Conservation (phyloP, 2,113 vertebrate species). For the Polyodon spathula region DNA sequence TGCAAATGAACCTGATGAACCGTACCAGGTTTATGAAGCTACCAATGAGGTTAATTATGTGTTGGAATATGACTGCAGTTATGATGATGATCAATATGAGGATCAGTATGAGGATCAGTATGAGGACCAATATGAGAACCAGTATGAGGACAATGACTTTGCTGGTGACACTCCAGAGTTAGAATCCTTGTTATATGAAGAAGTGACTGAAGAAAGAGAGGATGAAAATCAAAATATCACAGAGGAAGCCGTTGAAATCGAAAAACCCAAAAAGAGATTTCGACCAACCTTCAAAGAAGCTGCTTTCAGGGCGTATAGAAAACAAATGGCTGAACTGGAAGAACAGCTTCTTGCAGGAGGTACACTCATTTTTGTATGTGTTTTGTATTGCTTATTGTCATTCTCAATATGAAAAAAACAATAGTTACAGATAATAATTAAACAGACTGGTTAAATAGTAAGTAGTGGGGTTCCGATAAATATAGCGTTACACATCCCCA, state of each 20-base stretch:
- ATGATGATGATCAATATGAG: slow-evolving; percentile 50
- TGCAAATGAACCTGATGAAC: slow-evolving; percentile 65
- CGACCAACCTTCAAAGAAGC: slow-evolving; percentile 88
- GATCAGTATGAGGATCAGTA: slow-evolving; percentile 55
- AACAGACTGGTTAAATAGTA: too few species aligned
- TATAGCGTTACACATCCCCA: too few species aligned
- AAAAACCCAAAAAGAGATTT: slow-evolving; percentile 72
- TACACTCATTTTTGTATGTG: slow-evolving; percentile 56
- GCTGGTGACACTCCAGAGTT: slow-evolving; percentile 53
- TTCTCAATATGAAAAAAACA: too few species aligned
- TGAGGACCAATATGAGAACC: slow-evolving; percentile 49
- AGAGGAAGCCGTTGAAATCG: slow-evolving; percentile 50
- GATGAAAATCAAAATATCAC: slow-evolving; percentile 83
- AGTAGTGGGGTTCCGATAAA: too few species aligned
- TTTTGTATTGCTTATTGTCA: too few species aligned
- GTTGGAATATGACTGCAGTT: slow-evolving; percentile 58
- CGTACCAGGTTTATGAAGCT: slow-evolving; percentile 53
- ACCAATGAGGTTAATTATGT: slow-evolving; percentile 49
- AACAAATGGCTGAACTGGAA: slow-evolving; percentile 87
- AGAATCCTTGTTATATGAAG: slow-evolving; percentile 59
- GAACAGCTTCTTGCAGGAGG: slow-evolving; percentile 91
- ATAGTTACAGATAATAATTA: too few species aligned
- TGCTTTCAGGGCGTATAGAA: slow-evolving; percentile 83
- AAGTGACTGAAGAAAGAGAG: slow-evolving; percentile 55
- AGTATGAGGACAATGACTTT: slow-evolving; percentile 45